Evolutionary conservation across 1,140 invertebrate species (phyloP).

Genomic region (Papilio glaucus): DNA sequence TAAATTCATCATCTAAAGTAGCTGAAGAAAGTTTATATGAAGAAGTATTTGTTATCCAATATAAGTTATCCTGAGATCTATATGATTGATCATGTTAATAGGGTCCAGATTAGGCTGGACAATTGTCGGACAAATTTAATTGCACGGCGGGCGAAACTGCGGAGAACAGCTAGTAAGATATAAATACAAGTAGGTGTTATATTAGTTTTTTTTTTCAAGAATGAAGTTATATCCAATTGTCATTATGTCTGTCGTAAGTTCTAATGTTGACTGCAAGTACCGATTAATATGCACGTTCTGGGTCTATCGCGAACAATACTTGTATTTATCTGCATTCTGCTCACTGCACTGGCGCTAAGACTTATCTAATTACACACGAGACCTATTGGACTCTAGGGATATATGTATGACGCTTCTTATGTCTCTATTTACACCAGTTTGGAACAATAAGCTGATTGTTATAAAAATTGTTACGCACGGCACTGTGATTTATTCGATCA

Average conservation of each 20-base stretch:
- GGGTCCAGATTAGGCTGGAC: no score
- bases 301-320: slow-evolving; percentile 2
- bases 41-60: no score
- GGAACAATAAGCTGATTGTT: slow-evolving; percentile 1
- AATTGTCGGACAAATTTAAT: no score
- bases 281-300: slow-evolving; percentile 10
- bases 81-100: no score
- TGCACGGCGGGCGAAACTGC: no score
- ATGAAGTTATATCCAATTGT: neutral
- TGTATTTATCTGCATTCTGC: slow-evolving; percentile 11
- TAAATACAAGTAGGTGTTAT: no score
- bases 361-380: neutral
- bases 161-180: no score
- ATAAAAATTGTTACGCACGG: no score
- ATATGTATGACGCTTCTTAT: neutral
- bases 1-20: no score
- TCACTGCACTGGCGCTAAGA: neutral
- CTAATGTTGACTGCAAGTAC: neutral
- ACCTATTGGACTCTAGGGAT: slow-evolving; percentile 1
- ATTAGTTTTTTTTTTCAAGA: neutral
- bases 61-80: no score
- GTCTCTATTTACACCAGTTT: neutral
- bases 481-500: no score
- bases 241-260: neutral
- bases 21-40: no score